Evolutionary conservation across 2,113 vertebrate genomes (phyloP).

Genomic region (Dermatemys mawii): DNA sequence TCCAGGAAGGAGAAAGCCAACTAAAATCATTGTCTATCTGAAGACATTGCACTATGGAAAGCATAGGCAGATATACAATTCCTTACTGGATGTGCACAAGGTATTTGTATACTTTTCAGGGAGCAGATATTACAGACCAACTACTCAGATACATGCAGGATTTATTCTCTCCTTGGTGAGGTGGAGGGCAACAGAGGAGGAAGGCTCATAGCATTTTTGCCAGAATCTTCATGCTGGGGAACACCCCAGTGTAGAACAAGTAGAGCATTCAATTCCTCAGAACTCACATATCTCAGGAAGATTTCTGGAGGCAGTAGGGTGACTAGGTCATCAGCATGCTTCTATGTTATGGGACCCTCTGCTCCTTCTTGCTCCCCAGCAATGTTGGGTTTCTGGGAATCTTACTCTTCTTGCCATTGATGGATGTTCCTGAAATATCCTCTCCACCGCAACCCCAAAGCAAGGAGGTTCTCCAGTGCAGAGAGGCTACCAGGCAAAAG

Average conservation of each 20-base stretch:
- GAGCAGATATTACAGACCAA: not conserved
- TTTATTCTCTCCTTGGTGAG: not conserved
- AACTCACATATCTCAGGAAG: not conserved
- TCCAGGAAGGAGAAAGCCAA: not conserved
- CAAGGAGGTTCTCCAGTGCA: not conserved
- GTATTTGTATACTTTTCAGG: not conserved
- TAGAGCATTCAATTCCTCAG: not conserved
- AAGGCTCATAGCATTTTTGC: not conserved
- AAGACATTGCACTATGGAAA: not conserved
- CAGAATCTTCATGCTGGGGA: not conserved
- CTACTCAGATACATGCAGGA: not conserved
- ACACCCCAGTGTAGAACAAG: not conserved
- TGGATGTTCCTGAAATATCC: not conserved
- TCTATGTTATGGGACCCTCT: not conserved
- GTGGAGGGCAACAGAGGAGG: not conserved
- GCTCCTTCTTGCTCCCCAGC: not conserved
- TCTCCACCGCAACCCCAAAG: no score
- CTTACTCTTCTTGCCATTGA: not conserved
- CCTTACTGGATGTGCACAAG: not conserved
- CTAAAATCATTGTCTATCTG: fast-evolving
- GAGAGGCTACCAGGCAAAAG: not conserved
- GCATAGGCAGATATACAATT: not conserved
- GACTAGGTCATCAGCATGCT: not conserved
- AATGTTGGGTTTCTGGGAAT: not conserved
- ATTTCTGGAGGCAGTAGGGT: not conserved